Evolutionary conservation across 2,888 invertebrate genomes (phyloP).

Genomic region (Baronia brevicornis): DNA sequence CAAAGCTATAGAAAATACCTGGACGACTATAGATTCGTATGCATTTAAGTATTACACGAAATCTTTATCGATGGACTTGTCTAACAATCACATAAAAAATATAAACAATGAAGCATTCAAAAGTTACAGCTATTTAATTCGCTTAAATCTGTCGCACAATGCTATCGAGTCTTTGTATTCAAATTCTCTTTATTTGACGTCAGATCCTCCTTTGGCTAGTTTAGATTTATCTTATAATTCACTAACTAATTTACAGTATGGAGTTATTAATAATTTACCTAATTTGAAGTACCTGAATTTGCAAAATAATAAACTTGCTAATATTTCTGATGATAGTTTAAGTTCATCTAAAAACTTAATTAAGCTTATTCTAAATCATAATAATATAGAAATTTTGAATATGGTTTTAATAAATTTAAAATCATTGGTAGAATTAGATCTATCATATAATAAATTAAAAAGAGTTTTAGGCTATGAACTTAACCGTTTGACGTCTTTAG

Average conservation of each 20-base stretch:
- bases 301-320: conserved; percentile 36
- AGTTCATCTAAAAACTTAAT: conserved; percentile 30
- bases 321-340: conserved; percentile 39
- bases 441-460: conserved; percentile 40
- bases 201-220: conserved; percentile 23
- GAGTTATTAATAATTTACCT: conserved; percentile 29
- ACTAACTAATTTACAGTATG: conserved; percentile 28
- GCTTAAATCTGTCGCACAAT: conserved; percentile 48
- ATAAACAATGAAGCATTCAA: conserved; percentile 41
- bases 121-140: conserved; percentile 26
- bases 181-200: conserved; percentile 28
- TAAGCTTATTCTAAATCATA: conserved; percentile 35
- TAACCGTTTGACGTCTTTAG: conserved; percentile 37
- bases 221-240: conserved; percentile 48
- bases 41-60: conserved; percentile 46
- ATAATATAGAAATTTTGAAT: conserved; percentile 39
- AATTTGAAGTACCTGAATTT: conserved; percentile 38
- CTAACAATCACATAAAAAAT: conserved; percentile 34
- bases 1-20: conserved; percentile 32
- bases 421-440: conserved; percentile 34
- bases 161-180: conserved; percentile 31
- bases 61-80: conserved; percentile 32
- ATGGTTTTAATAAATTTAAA: conserved; percentile 41
- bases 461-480: conserved; percentile 41
- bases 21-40: conserved; percentile 32